A percentile compares a stretch with the other conserved stretches of the same genome.
phyloP scores from a whole-genome alignment of 1,140 invertebrate species.

The Atopsyche davidsoni region DNA sequence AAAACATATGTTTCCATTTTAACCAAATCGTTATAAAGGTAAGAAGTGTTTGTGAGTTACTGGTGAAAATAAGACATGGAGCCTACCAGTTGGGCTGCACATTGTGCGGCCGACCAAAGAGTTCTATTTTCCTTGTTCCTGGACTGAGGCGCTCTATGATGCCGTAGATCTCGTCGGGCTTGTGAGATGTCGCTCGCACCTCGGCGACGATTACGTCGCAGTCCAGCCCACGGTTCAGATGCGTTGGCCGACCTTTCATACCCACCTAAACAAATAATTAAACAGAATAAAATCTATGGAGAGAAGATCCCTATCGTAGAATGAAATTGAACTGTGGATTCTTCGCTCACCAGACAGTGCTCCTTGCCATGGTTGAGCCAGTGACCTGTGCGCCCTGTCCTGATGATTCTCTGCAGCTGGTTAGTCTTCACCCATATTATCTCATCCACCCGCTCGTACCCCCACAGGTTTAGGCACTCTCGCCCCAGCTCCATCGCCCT shows the following conservation, averaged over 20 bases:
- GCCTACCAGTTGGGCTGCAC: slow-evolving; percentile 94
- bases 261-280: slow-evolving; percentile 60
- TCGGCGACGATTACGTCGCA: slow-evolving; percentile 98
- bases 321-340: background rate
- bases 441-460: slow-evolving; percentile 94
- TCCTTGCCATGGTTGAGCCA: slow-evolving; percentile 99
- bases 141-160: slow-evolving; percentile 82
- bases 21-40: no score
- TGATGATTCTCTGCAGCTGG: slow-evolving; percentile 93
- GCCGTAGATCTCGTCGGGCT: slow-evolving; percentile 97
- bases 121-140: slow-evolving; percentile 93
- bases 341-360: slow-evolving; percentile 75
- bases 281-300: background rate
- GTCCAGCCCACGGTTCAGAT: slow-evolving; percentile 89
- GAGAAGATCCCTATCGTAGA: background rate
- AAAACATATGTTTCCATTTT: background rate
- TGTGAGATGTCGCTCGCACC: slow-evolving; percentile 94
- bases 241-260: slow-evolving; percentile 90
- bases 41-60: no score
- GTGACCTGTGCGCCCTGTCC: slow-evolving; percentile 93
- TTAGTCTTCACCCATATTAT: slow-evolving; percentile 99
- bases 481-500: slow-evolving; percentile 95
- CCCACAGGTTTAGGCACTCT: slow-evolving; percentile 89
- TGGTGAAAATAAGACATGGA: background rate
- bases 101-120: slow-evolving; percentile 96